Percentiles rank a stretch among this genome's conserved stretches.
These are phyloP conservation scores for Phodopus roborovskii DNA, from an alignment of 2,113 vertebrate genomes.

Conservation along the genomic window DNA sequence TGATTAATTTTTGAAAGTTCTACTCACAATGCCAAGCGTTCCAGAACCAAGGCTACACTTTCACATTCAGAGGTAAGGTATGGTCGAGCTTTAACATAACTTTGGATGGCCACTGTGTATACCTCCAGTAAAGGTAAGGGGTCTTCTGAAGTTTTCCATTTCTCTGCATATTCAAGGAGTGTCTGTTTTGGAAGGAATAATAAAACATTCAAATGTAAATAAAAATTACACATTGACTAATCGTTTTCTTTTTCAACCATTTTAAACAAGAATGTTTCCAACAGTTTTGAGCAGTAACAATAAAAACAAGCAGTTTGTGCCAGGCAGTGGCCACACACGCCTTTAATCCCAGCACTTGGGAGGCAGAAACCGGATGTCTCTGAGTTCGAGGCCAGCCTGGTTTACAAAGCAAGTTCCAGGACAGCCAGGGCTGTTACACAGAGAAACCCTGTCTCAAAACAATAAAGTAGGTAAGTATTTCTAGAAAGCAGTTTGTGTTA, in stretches of 20 bases:
- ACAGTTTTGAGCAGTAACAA: neutral
- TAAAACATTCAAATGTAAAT: slow-evolving; percentile 67
- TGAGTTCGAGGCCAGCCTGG: neutral
- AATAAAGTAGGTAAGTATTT: neutral
- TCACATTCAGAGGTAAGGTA: slow-evolving; percentile 94
- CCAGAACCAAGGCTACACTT: slow-evolving; percentile 94
- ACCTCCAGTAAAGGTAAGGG: slow-evolving; percentile 94
- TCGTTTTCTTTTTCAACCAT: neutral
- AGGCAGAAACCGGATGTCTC: neutral
- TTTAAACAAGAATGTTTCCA: neutral
- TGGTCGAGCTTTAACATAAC: slow-evolving; percentile 92
- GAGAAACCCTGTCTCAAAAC: neutral
- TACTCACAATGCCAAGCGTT: slow-evolving; percentile 97
- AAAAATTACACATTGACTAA: slow-evolving; percentile 22
- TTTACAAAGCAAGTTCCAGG: neutral
- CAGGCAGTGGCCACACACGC: neutral
- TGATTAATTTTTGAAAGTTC: slow-evolving; percentile 63
- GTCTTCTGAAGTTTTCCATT: slow-evolving; percentile 94
- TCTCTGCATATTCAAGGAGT: slow-evolving; percentile 94
- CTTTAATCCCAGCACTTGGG: neutral
- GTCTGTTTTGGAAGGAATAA: slow-evolving; percentile 87
- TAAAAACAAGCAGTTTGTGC: neutral
- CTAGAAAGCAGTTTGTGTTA: neutral
- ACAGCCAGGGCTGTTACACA: neutral
- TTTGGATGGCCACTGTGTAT: slow-evolving; percentile 93